These are phyloP conservation scores for Synanthedon tipuliformis DNA, from an alignment of 2,888 invertebrate genomes.

Conservation along the genomic window DNA sequence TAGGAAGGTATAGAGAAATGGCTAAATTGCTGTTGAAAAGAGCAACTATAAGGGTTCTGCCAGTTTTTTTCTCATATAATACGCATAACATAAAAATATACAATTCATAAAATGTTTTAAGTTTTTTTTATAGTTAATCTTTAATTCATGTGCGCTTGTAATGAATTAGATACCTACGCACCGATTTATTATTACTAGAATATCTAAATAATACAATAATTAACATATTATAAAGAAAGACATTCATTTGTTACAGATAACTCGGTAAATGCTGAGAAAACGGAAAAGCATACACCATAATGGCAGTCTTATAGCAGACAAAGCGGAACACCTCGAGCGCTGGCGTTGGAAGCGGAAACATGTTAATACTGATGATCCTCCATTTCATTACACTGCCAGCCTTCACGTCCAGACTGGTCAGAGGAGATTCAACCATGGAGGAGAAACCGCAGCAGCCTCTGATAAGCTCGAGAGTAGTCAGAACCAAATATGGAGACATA, in stretches of 20 bases:
- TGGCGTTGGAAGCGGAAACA: constrained; percentile 53
- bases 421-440: constrained; percentile 63
- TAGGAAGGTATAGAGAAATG: too few relatives aligned
- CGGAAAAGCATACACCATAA: constrained; percentile 30
- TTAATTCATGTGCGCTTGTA: too few relatives aligned
- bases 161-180: too few relatives aligned
- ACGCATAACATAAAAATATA: too few relatives aligned
- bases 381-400: constrained; percentile 65
- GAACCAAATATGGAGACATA: constrained; percentile 89
- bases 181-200: too few relatives aligned
- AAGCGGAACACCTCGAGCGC: constrained; percentile 35
- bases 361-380: constrained; percentile 54
- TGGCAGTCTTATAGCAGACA: constrained; percentile 60
- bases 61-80: too few relatives aligned
- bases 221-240: background rate
- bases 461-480: constrained; percentile 84
- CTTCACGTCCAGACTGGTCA: constrained; percentile 52
- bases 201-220: too few relatives aligned
- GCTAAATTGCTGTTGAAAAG: too few relatives aligned
- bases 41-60: too few relatives aligned
- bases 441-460: constrained; percentile 56
- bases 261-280: constrained; percentile 39
- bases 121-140: too few relatives aligned
- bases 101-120: too few relatives aligned
- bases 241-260: constrained; percentile 50